These are phyloP conservation scores for Zygogramma bicolorata DNA, from an alignment of 2,888 invertebrate genomes.

Conservation along the genomic window DNA sequence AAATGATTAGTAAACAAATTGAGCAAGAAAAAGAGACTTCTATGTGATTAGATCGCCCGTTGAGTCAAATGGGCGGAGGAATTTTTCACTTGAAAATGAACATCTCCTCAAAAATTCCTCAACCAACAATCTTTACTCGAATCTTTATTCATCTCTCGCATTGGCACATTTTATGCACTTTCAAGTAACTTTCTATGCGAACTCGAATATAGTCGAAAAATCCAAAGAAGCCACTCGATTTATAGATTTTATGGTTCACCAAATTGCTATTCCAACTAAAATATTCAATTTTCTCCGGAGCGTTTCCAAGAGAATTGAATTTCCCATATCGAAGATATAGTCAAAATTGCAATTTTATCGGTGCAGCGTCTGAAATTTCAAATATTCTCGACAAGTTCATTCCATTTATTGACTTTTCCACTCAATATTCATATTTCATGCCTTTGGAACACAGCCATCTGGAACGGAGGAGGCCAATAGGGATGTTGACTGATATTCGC, in stretches of 20 bases:
- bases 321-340: background rate
- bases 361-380: background rate
- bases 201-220: too few species aligned
- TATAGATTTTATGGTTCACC: background rate
- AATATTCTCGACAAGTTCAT: slow-evolving; percentile 3
- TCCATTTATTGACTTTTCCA: slow-evolving; percentile 1
- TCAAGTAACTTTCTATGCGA: background rate
- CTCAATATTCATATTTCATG: slow-evolving; percentile 8
- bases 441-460: background rate
- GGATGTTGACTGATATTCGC: too few species aligned
- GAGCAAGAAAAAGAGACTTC: too few species aligned
- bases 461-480: background rate
- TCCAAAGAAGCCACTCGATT: background rate
- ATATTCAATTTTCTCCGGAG: background rate
- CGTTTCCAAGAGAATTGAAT: background rate
- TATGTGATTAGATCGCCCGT: too few species aligned
- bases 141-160: too few species aligned
- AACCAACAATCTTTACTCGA: too few species aligned
- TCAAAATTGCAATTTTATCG: slow-evolving; percentile 5
- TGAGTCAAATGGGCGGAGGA: too few species aligned
- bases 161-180: too few species aligned
- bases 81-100: too few species aligned
- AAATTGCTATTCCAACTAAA: background rate
- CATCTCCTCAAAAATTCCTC: too few species aligned
- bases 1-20: too few species aligned